Percentiles rank a stretch among this genome's conserved stretches.
Conservation (phyloP, 2,113 vertebrate species). For the Tretioscincus oriximinensis region DNA sequence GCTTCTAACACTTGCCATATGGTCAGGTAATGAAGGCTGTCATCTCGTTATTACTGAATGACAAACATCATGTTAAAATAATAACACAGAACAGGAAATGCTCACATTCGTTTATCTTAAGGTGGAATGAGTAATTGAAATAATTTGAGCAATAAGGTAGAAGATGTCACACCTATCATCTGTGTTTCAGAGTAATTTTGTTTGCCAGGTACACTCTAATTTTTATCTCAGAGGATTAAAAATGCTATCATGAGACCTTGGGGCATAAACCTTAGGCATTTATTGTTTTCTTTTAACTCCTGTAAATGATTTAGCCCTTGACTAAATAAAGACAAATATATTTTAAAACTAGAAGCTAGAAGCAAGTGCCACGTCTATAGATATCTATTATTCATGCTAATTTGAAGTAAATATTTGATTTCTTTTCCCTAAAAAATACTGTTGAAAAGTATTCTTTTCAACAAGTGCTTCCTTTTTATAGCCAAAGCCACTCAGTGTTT, state of each 20-base stretch:
- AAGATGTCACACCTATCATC: slow-evolving; percentile 73
- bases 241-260: slow-evolving; percentile 74
- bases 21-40: slow-evolving; percentile 79
- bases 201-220: slow-evolving; percentile 79
- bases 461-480: too few relatives aligned
- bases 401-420: background rate
- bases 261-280: slow-evolving; percentile 75
- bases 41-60: slow-evolving; percentile 81
- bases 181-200: slow-evolving; percentile 79
- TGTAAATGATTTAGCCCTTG: slow-evolving; percentile 47
- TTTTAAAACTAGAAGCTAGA: slow-evolving; percentile 23
- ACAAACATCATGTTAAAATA: slow-evolving; percentile 80
- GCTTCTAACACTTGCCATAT: slow-evolving; percentile 76
- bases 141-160: slow-evolving; percentile 61
- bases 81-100: slow-evolving; percentile 69
- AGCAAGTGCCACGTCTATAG: slow-evolving; percentile 12
- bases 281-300: slow-evolving; percentile 72
- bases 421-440: too few relatives aligned
- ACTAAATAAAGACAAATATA: slow-evolving; percentile 31
- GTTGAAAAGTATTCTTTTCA: too few relatives aligned
- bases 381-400: background rate
- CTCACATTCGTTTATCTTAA: slow-evolving; percentile 74
- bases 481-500: too few relatives aligned
- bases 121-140: slow-evolving; percentile 73
- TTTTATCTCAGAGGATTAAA: slow-evolving; percentile 72